A percentile compares a stretch with the other conserved stretches of the same genome.
Conservation (phyloP, 2,888 invertebrate genomes). For the Stenoptilia bipunctidactyla region DNA sequence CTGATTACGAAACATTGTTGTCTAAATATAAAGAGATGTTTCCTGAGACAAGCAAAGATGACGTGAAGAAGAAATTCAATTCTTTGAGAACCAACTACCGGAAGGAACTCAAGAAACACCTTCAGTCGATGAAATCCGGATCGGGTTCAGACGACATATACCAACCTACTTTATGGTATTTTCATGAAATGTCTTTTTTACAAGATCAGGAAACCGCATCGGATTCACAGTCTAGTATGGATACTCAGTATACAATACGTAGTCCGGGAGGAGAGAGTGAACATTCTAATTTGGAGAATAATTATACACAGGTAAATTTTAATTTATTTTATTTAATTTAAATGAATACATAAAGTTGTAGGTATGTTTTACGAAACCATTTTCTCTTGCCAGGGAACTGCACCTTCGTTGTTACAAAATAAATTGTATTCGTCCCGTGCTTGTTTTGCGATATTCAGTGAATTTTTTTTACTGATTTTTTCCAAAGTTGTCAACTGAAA, state of each 20-base stretch:
- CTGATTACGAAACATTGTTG: constrained; percentile 16
- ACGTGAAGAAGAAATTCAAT: constrained; percentile 19
- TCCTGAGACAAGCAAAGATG: constrained; percentile 17
- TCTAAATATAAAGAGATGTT: constrained; percentile 18
- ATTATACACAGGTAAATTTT: neutral
- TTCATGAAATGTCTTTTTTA: constrained; percentile 15
- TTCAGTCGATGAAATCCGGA: constrained; percentile 12
- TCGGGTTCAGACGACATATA: constrained; percentile 11
- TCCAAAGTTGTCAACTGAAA: no score
- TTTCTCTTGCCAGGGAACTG: constrained; percentile 9
- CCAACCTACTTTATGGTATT: constrained; percentile 17
- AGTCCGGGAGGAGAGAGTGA: constrained; percentile 8
- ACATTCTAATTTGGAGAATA: no score
- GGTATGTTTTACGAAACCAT: constrained; percentile 5
- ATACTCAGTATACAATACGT: neutral
- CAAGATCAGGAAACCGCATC: constrained; percentile 11
- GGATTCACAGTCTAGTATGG: constrained; percentile 2
- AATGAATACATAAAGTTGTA: constrained; percentile 5
- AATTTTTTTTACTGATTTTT: no score
- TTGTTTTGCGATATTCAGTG: neutral
- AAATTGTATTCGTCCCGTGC: constrained; percentile 4
- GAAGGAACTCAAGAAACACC: constrained; percentile 18
- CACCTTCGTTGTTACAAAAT: constrained; percentile 8
- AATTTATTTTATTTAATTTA: constrained; percentile 6
- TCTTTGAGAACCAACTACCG: constrained; percentile 20